Conservation (phyloP, 2,888 invertebrate genomes). For the Orthosia cruda region DNA sequence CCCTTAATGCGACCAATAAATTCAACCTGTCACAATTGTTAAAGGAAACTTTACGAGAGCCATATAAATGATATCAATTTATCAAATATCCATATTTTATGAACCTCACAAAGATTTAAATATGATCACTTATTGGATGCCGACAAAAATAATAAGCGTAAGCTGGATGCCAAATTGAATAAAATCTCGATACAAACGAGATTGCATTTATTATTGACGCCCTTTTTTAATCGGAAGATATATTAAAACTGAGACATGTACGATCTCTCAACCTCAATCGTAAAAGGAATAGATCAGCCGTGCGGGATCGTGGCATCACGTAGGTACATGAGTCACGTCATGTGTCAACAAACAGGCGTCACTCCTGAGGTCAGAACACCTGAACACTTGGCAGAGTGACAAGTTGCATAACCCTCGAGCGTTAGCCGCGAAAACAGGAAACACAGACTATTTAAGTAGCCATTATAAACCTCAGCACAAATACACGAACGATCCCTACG, state of each 20-base stretch:
- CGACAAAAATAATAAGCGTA: conserved; percentile 35
- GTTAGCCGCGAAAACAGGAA: conserved; percentile 88
- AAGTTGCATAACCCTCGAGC: conserved; percentile 86
- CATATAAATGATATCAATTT: conserved; percentile 53
- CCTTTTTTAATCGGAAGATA: conserved; percentile 30
- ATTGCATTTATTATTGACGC: conserved; percentile 43
- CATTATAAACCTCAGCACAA: conserved; percentile 75
- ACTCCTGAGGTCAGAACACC: conserved; percentile 86
- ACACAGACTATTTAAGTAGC: conserved; percentile 85
- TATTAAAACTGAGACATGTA: conserved; percentile 43
- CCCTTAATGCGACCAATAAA: conserved; percentile 66
- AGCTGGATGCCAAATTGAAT: conserved; percentile 47
- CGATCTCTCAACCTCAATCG: conserved; percentile 28
- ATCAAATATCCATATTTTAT: conserved; percentile 53
- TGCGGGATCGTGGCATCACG: conserved; percentile 45
- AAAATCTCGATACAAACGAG: conserved; percentile 30
- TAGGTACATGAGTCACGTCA: conserved; percentile 68
- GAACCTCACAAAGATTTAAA: conserved; percentile 43
- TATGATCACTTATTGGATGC: conserved; percentile 44
- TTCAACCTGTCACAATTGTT: conserved; percentile 61
- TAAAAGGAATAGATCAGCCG: conserved; percentile 41
- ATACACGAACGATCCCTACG: conserved; percentile 64
- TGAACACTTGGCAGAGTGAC: conserved; percentile 88
- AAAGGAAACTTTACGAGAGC: conserved; percentile 59
- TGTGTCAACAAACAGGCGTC: conserved; percentile 77